Evolutionary conservation across 2,888 invertebrate genomes (phyloP).

Genomic region (Nebria brevicollis): DNA sequence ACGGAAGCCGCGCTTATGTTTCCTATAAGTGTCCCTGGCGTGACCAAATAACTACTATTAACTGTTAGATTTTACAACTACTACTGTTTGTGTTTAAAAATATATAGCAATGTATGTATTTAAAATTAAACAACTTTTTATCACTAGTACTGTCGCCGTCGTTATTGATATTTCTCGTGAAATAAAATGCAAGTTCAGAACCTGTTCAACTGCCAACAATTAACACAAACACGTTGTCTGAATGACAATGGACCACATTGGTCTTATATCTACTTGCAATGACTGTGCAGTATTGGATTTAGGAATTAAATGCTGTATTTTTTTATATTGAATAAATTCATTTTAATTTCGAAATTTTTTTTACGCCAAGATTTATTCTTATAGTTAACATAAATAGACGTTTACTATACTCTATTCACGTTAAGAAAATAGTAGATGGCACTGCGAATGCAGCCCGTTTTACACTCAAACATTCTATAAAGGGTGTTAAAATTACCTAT

Average conservation of each 20-base stretch:
- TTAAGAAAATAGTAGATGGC: too few relatives aligned
- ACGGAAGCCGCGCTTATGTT: too few relatives aligned
- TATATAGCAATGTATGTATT: constrained; percentile 5
- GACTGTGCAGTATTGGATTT: neutral
- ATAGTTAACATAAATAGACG: too few relatives aligned
- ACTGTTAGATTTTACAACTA: neutral
- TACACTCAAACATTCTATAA: too few relatives aligned
- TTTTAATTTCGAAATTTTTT: too few relatives aligned
- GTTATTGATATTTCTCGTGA: constrained; percentile 35
- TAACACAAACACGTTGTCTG: constrained; percentile 29
- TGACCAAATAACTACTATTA: too few relatives aligned
- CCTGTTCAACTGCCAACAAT: constrained; percentile 36
- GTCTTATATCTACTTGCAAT: neutral
- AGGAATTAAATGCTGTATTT: neutral
- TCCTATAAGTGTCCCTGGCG: too few relatives aligned
- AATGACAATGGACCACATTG: constrained; percentile 26
- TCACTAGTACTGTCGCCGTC: constrained; percentile 23
- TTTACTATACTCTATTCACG: too few relatives aligned
- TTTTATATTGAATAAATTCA: too few relatives aligned
- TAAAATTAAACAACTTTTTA: constrained; percentile 33
- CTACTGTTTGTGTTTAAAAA: neutral
- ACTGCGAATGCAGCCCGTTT: too few relatives aligned
- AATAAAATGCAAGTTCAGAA: constrained; percentile 19
- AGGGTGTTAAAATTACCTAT: too few relatives aligned
- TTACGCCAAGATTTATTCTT: too few relatives aligned